phyloP scores from a whole-genome alignment of 2,113 vertebrate genomes.

The Cochlearius cochlearius region DNA sequence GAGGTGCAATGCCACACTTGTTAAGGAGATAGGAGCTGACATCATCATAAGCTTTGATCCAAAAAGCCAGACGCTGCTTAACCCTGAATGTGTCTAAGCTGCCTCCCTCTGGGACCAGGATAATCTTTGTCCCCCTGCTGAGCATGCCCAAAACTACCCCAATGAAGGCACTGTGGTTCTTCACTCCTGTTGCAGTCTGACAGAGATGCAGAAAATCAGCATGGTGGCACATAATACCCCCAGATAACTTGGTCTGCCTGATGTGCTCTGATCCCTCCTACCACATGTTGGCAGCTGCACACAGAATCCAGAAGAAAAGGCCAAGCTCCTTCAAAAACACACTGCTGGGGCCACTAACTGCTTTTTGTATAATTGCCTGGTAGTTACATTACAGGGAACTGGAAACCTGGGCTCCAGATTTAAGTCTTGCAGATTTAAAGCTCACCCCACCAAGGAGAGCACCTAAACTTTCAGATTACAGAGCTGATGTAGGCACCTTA shows the following conservation, averaged over 20 bases:
- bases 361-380: background rate
- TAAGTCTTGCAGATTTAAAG: background rate
- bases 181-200: background rate
- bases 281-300: background rate
- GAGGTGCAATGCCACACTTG: background rate
- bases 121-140: background rate
- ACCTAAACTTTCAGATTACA: background rate
- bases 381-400: background rate
- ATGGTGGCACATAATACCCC: background rate
- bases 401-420: background rate
- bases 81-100: background rate
- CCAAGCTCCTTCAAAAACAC: background rate
- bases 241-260: background rate
- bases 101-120: background rate
- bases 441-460: background rate
- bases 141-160: background rate
- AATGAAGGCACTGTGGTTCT: background rate
- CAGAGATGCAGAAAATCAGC: background rate
- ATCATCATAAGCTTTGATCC: background rate
- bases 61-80: background rate
- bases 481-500: background rate
- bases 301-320: background rate
- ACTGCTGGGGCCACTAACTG: background rate
- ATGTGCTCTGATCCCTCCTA: background rate
- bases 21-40: background rate